A percentile compares a stretch with the other conserved stretches of the same genome.
phyloP scores from a whole-genome alignment of 2,888 invertebrate species.

The Himalopsyche tibetana region DNA sequence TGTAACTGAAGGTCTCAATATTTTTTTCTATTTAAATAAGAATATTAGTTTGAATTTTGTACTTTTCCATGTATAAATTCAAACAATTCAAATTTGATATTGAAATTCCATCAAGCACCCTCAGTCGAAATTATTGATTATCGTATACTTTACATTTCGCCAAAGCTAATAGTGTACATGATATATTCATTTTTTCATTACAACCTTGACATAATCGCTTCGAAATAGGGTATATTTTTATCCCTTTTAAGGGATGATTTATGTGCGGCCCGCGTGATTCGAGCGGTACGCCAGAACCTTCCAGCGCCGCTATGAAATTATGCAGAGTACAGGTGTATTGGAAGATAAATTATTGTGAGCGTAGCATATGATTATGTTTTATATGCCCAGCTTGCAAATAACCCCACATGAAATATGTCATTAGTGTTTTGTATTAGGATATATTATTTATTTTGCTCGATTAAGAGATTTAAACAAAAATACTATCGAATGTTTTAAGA shows the following conservation, averaged over 20 bases:
- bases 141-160: too few relatives aligned
- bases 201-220: background rate
- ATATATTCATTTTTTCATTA: background rate
- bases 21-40: too few relatives aligned
- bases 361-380: slow-evolving; percentile 2
- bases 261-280: background rate
- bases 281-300: background rate
- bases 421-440: background rate
- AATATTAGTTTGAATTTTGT: too few relatives aligned
- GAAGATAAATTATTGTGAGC: background rate
- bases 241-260: slow-evolving; percentile 11
- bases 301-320: background rate
- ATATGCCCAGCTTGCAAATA: background rate
- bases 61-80: too few relatives aligned
- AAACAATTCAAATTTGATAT: too few relatives aligned
- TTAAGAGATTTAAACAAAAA: background rate
- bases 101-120: too few relatives aligned
- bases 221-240: background rate
- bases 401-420: background rate
- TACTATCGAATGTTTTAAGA: too few relatives aligned
- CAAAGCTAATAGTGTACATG: too few relatives aligned
- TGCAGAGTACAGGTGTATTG: background rate
- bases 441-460: background rate
- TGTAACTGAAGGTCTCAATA: too few relatives aligned
- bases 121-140: too few relatives aligned